Conservation (phyloP, 1,140 invertebrate genomes). For the Heliothis subflexa region DNA sequence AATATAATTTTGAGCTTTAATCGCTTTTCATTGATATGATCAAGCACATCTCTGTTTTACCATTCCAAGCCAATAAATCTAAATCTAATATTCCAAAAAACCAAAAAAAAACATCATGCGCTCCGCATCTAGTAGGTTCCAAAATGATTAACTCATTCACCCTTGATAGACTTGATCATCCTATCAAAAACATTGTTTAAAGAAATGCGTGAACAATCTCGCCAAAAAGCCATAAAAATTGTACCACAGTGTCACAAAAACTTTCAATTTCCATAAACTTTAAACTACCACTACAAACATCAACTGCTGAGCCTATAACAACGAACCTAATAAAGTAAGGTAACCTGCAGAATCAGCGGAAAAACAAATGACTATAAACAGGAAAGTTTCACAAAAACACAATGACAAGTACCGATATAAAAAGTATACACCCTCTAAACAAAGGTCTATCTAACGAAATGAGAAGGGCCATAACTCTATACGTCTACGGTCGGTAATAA, state of each 20-base stretch:
- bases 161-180: too few species aligned
- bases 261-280: not conserved
- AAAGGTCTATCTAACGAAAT: conserved; percentile 53
- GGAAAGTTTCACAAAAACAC: conserved; percentile 20
- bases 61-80: too few species aligned
- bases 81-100: too few species aligned
- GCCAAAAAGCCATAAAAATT: not conserved
- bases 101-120: too few species aligned
- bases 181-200: not conserved
- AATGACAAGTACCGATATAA: conserved; percentile 38
- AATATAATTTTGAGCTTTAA: not conserved
- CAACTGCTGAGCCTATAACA: not conserved
- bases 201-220: not conserved
- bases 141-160: too few species aligned
- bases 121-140: too few species aligned
- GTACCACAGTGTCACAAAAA: not conserved
- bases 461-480: conserved; percentile 56
- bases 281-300: not conserved
- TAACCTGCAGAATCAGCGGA: conserved; percentile 23
- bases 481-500: conserved; percentile 54
- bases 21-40: not conserved
- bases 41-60: too few species aligned
- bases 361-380: conserved; percentile 30
- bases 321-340: conserved; percentile 3
- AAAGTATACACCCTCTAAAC: conserved; percentile 46